Percentiles rank a stretch among this genome's conserved stretches.
These are phyloP conservation scores for Fukomys damarensis DNA, from an alignment of 2,113 vertebrate genomes.

Conservation along the genomic window DNA sequence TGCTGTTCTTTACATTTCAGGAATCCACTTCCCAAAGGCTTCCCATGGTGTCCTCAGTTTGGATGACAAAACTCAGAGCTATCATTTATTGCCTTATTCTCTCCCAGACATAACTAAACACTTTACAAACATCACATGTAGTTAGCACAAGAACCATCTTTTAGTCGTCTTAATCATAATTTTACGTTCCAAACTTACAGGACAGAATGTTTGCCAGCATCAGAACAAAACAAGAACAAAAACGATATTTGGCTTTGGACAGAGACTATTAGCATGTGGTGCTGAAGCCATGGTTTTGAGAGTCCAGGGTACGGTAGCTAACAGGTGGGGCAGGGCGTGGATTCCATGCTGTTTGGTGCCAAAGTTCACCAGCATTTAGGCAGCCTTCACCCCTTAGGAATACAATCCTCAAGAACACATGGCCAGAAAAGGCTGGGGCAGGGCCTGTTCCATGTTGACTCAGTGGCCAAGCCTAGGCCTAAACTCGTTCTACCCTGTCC, in stretches of 20 bases:
- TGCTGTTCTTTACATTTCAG: background rate
- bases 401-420: background rate
- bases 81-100: background rate
- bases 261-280: background rate
- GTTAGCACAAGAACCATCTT: background rate
- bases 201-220: background rate
- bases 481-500: background rate
- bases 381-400: background rate
- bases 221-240: background rate
- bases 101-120: background rate
- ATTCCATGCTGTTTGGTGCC: background rate
- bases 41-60: background rate
- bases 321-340: background rate
- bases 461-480: background rate
- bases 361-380: background rate
- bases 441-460: background rate
- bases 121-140: background rate
- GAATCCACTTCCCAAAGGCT: background rate
- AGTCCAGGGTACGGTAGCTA: background rate
- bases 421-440: background rate
- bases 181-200: background rate
- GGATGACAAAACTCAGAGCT: constrained; percentile 3
- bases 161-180: background rate
- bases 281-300: background rate
- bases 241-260: background rate